Evolutionary conservation across 2,113 vertebrate species (phyloP).

Genomic region (Scomber colias): DNA sequence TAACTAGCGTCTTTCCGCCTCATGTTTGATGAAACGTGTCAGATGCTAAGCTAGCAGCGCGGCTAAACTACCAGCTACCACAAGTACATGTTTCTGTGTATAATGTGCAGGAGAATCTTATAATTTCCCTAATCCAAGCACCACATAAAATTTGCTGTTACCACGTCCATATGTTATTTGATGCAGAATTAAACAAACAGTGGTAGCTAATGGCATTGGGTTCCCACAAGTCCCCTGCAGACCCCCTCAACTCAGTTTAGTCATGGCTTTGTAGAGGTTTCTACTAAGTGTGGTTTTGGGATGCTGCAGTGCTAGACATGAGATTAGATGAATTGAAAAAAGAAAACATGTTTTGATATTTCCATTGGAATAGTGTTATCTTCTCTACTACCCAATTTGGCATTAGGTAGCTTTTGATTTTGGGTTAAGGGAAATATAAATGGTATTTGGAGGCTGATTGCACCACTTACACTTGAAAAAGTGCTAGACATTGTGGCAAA

Average conservation of each 20-base stretch:
- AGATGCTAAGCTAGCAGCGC: conserved; percentile 46
- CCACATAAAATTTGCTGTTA: neutral
- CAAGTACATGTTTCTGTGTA: neutral
- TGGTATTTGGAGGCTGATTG: too few species aligned
- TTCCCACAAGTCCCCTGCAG: neutral
- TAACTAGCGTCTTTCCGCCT: neutral
- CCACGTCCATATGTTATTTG: accelerated
- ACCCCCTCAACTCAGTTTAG: too few species aligned
- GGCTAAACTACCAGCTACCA: neutral
- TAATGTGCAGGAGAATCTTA: neutral
- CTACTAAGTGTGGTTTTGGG: neutral
- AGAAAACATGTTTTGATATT: neutral
- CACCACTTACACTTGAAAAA: too few species aligned
- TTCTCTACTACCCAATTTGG: neutral
- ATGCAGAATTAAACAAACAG: neutral
- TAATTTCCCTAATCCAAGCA: neutral
- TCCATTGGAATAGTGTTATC: neutral
- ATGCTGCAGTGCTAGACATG: too few species aligned
- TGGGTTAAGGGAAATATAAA: too few species aligned
- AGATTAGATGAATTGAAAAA: neutral
- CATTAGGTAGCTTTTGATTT: too few species aligned
- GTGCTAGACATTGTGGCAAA: too few species aligned
- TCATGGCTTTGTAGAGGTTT: neutral
- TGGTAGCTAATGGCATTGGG: neutral
- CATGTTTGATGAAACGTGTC: neutral